A percentile compares a stretch with the other conserved stretches of the same genome.
Evolutionary conservation across 2,888 invertebrate genomes (phyloP).

Genomic region (Nomada fucata): DNA sequence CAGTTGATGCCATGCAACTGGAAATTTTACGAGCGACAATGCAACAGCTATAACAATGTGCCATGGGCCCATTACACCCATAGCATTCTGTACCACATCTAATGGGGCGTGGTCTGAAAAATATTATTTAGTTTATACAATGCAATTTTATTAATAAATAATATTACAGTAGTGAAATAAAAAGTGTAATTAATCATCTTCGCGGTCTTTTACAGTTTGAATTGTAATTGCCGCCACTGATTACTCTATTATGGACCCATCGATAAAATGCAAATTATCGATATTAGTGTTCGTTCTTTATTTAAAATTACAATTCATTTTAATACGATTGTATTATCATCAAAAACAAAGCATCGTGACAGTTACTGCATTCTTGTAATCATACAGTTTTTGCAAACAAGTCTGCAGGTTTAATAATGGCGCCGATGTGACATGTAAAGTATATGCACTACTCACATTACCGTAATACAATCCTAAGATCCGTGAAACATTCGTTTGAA

Average conservation of each 20-base stretch:
- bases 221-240: constrained; percentile 24
- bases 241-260: constrained; percentile 7
- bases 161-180: background rate
- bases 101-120: constrained; percentile 65
- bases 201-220: background rate
- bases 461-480: background rate
- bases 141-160: background rate
- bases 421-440: background rate
- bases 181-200: background rate
- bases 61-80: constrained; percentile 86
- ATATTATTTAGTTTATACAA: constrained; percentile 12
- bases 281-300: background rate
- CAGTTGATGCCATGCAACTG: constrained; percentile 86
- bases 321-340: too few relatives aligned
- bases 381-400: background rate
- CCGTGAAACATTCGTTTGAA: background rate
- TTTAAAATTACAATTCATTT: background rate
- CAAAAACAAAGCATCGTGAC: too few relatives aligned
- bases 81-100: constrained; percentile 84
- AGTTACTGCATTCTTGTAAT: background rate
- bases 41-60: constrained; percentile 85
- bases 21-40: constrained; percentile 85
- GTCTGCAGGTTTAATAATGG: background rate
- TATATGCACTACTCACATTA: constrained; percentile 6
- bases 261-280: background rate